Evolutionary conservation across 2,797 vertebrate genomes (phyloP).

Genomic region (Oryzias sinensis): DNA sequence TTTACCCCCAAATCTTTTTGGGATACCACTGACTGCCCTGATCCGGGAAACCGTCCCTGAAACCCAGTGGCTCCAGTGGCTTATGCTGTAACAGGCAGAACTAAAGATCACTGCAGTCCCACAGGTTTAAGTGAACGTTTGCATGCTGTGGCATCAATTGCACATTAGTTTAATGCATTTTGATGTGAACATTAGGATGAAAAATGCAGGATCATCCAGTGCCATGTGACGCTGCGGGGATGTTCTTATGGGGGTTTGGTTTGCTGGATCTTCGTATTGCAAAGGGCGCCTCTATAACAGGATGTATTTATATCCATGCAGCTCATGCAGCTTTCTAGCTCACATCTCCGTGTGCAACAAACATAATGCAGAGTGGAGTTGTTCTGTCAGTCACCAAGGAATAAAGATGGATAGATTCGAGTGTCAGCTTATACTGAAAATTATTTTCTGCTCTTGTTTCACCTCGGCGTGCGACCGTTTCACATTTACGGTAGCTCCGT

Average conservation of each 20-base stretch:
- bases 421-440: constrained; percentile 38
- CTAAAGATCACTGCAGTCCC: no score
- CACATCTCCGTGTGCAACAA: constrained; percentile 21
- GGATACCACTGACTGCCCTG: no score
- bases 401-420: constrained; percentile 23
- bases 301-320: constrained; percentile 27
- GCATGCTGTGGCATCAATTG: no score
- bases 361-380: constrained; percentile 15
- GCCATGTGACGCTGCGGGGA: no score
- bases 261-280: constrained; percentile 7
- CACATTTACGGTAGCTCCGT: constrained; percentile 20
- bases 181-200: background rate
- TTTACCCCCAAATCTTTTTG: no score
- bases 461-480: constrained; percentile 34
- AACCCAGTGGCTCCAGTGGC: no score
- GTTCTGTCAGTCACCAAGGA: constrained; percentile 21
- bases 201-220: constrained; percentile 6
- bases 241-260: no score
- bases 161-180: no score
- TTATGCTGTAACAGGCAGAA: no score
- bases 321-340: constrained; percentile 2
- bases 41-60: no score
- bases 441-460: constrained; percentile 24
- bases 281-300: constrained; percentile 30
- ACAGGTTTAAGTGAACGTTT: no score